Base-by-base conservation (phyloP, 1,140 invertebrate species). In the Conopomorpha cramerella region DNA sequence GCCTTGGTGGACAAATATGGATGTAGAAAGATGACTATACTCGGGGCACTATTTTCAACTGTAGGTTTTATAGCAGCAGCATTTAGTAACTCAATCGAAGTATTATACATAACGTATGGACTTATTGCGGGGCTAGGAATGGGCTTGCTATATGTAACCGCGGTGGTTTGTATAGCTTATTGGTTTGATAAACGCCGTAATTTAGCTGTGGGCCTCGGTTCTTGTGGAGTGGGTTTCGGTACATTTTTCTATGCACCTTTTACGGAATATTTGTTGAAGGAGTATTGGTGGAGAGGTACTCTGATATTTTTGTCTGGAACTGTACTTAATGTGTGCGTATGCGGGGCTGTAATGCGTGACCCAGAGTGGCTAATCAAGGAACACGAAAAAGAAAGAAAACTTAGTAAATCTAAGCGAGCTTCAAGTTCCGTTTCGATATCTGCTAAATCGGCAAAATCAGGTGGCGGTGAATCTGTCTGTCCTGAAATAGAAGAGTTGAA, bases 181-280 rank as follows among this genome's bases (percentile, higher is more conserved):
- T 98, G 96, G 85, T 98, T 98, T 63, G 95, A 98, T 47, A 91
- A 92, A 51, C 89, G 88, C 49, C 81, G 95, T 4, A 93, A 91
- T 8, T 80, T 98, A 35, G 96, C 96, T 7, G 95, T 94, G 3
- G 93, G 95, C 1, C 82, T 98, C 13, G 90, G 93, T 0, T 93
- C 95, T 1, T 93, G 92, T 46, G 93, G 93, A 16, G 92, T 91
- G 11, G 90, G 91, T 3, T 85, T 92, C 35, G 90, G 95, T 8
- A 84, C 92, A 0, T 92, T 95, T 56, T 71, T 95, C 8, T 93
- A 94, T 65, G 88, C 91, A 0, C 92, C 91, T 0, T 68, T 93
- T 48, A 90, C 88, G 2, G 82, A 84, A 18, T 85, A 79, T 65
- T 85, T 85, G 41, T 82, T 94, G 14, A 78, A 85, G 37, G 81